Base-by-base conservation (phyloP, 2,888 invertebrate species). In the Anoplius nigerrimus region DNA sequence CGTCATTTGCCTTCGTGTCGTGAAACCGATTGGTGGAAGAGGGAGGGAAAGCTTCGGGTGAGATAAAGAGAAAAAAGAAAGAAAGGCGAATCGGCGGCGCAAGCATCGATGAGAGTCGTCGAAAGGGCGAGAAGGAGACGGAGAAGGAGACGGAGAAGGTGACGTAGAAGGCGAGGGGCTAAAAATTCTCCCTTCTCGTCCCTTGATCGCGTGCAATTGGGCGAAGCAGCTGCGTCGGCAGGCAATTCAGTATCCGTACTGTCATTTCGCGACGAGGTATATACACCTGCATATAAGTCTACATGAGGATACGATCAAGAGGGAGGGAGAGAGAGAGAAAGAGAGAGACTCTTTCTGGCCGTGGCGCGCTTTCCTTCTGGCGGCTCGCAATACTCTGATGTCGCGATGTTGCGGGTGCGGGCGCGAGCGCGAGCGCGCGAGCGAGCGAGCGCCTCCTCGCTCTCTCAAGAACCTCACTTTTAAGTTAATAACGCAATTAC, bases 401-500 rank as follows among this genome's bases (percentile, higher is more conserved):
- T 78, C 76, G 80, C 79, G n/a, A n/a, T n/a, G n/a, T n/a, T n/a
- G n/a, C n/a, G n/a, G n/a, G n/a, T n/a, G n/a, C n/a, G n/a, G n/a
- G n/a, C n/a, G n/a, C n/a, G n/a, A n/a, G n/a, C n/a, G n/a, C n/a
- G 65, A 57, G 46, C 62, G n/a, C n/a, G 61, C 53, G 58, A 42
- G n/a, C 22, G 56, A 55, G 18, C 64, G 71, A 69, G 54, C 65
- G 13, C 24, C 3, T 34, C 54, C 57, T 27, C 62, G 46, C 63
- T 66, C 69, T 74, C 75, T 73, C 76, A 68, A 66, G 79, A 76
- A 83, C 84, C 84, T 80, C 76, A 68, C 82, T 84, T 80, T 84
- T 82, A 81, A 80, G 82, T 79, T 84, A 84, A 84, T 84, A 84
- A 84, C 81, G 84, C 84, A 84, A 84, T 84, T 84, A 84, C 83